phyloP scores from a whole-genome alignment of 2,888 invertebrate species.

The Dinocampus coccinellae region DNA sequence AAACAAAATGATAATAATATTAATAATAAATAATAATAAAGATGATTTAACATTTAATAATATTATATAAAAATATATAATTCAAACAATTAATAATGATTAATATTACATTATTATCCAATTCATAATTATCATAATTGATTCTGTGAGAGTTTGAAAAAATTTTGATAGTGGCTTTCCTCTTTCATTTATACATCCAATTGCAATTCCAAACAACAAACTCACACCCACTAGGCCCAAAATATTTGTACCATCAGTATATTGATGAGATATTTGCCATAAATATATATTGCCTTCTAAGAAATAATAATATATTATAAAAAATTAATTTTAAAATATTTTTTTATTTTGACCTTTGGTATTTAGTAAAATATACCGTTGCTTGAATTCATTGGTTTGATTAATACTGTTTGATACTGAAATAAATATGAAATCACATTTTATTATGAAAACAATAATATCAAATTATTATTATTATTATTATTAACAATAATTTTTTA shows the following conservation, averaged over 20 bases:
- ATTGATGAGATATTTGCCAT: constrained; percentile 80
- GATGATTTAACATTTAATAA: too few relatives aligned
- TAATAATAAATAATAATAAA: too few relatives aligned
- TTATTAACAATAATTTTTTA: neutral
- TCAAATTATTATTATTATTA: neutral
- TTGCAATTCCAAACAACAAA: constrained; percentile 87
- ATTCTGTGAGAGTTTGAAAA: constrained; percentile 87
- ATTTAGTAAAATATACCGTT: constrained; percentile 44
- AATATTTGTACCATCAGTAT: constrained; percentile 84
- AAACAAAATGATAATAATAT: constrained; percentile 29
- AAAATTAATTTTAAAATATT: neutral
- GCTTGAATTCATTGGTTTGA: constrained; percentile 62
- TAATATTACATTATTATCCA: constrained; percentile 93
- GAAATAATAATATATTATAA: constrained; percentile 9
- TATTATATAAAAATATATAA: too few relatives aligned
- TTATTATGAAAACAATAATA: constrained; percentile 5
- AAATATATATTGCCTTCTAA: constrained; percentile 40
- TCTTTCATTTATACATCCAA: constrained; percentile 83
- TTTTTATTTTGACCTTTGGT: neutral
- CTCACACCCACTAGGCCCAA: constrained; percentile 88
- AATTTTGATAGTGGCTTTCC: constrained; percentile 86
- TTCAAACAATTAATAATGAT: too few relatives aligned
- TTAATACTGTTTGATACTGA: constrained; percentile 74
- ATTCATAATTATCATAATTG: constrained; percentile 94
- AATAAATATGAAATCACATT: constrained; percentile 38